Evolutionary conservation across 1,140 invertebrate species (phyloP).

Genomic region (Drosophila asahinai): DNA sequence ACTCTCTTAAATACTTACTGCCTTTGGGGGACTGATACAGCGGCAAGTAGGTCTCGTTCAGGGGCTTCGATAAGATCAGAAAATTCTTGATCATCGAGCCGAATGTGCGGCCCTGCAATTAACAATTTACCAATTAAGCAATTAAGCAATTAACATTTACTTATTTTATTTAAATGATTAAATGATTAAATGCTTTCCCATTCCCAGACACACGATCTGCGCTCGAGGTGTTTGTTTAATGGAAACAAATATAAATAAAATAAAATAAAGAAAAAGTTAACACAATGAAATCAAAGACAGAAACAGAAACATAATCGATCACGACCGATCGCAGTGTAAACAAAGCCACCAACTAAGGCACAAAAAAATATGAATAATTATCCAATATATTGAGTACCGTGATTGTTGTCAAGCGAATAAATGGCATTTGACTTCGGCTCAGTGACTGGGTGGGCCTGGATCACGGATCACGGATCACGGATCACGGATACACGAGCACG

Average conservation of each 20-base stretch:
- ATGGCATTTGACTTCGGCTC: constrained; percentile 4
- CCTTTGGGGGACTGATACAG: constrained; percentile 90
- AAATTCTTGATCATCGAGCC: constrained; percentile 90
- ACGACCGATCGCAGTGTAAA: constrained; percentile 69
- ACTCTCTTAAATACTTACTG: constrained; percentile 68
- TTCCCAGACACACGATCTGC: constrained; percentile 27
- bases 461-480: background rate
- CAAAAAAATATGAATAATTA: constrained; percentile 67
- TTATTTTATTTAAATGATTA: constrained; percentile 28
- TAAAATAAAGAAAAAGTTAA: constrained; percentile 2
- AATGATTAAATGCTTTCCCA: constrained; percentile 39
- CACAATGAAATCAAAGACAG: constrained; percentile 16
- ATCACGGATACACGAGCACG: constrained; percentile 12
- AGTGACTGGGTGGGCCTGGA: constrained; percentile 21
- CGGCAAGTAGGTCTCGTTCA: constrained; percentile 90
- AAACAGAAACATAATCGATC: constrained; percentile 67
- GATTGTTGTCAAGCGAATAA: constrained; percentile 41
- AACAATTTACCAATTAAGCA: constrained; percentile 13
- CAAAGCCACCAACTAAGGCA: constrained; percentile 50
- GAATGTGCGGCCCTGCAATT: constrained; percentile 91
- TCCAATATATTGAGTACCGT: constrained; percentile 40
- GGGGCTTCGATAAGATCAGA: constrained; percentile 87
- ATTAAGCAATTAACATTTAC: constrained; percentile 21
- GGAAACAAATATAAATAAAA: background rate
- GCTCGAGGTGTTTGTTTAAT: constrained; percentile 14